These are phyloP conservation scores for Cygnus atratus DNA, from an alignment of 2,113 vertebrate species.

Conservation along the genomic window DNA sequence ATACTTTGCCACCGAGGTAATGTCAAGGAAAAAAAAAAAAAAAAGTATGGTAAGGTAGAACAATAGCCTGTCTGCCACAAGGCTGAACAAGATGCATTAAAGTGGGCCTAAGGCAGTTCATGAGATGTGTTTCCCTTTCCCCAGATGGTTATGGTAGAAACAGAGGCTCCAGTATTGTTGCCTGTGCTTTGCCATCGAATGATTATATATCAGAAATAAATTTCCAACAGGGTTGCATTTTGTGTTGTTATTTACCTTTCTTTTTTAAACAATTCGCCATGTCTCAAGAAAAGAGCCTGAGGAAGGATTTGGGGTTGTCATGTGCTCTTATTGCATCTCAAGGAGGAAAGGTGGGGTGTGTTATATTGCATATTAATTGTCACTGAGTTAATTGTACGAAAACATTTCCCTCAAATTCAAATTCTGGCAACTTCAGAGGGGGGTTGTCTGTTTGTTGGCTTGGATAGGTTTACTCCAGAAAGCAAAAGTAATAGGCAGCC, in stretches of 20 bases:
- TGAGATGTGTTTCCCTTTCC: neutral
- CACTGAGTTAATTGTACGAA: rapidly evolving
- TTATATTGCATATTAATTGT: neutral
- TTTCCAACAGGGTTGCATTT: rapidly evolving
- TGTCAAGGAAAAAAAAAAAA: too few relatives aligned
- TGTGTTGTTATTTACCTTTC: neutral
- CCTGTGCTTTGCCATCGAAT: neutral
- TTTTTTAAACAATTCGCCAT: rapidly evolving
- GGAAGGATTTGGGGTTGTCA: neutral
- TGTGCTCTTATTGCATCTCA: rapidly evolving
- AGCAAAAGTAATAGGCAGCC: neutral
- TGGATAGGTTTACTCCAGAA: neutral
- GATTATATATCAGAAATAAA: neutral
- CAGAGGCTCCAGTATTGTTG: neutral
- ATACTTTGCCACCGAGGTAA: neutral
- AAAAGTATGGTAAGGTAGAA: rapidly evolving
- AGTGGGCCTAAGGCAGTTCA: neutral
- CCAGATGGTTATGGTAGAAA: neutral
- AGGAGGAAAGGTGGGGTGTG: neutral
- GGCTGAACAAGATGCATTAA: neutral
- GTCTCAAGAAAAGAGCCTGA: rapidly evolving
- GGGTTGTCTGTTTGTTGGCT: neutral
- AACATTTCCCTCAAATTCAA: neutral
- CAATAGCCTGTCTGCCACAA: neutral
- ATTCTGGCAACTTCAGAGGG: neutral